Conservation (phyloP, 2,113 vertebrate genomes). For the Ramphastos sulfuratus region DNA sequence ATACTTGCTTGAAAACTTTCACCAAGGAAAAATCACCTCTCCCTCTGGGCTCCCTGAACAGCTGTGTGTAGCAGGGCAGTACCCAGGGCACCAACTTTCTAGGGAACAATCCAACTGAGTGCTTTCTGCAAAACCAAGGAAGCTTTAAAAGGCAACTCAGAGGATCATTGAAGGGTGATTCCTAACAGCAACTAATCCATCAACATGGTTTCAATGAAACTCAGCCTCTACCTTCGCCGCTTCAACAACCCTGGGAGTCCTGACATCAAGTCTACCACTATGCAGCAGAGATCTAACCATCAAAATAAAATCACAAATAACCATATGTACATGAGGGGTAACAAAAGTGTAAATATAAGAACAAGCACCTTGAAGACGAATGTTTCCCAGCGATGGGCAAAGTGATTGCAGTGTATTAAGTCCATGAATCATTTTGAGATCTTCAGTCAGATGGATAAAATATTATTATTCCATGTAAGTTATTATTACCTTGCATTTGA, state of each 20-base stretch:
- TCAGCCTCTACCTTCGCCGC: neutral
- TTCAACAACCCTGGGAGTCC: neutral
- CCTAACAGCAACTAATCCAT: neutral
- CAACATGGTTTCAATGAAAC: accelerated
- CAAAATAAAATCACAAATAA: neutral
- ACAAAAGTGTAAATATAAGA: neutral
- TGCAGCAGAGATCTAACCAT: neutral
- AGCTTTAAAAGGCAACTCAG: neutral
- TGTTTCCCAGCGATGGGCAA: neutral
- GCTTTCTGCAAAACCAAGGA: neutral
- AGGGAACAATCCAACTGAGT: neutral
- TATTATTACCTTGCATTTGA: slow-evolving; percentile 14
- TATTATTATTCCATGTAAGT: neutral
- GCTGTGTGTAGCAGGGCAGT: neutral
- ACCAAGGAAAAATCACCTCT: neutral
- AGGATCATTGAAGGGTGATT: neutral
- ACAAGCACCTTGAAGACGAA: neutral
- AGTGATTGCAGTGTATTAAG: neutral
- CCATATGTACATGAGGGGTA: neutral
- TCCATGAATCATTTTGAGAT: neutral
- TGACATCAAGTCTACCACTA: too few species aligned
- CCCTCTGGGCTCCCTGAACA: neutral
- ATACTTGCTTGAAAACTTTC: neutral
- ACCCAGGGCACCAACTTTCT: neutral
- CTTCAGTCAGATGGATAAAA: neutral